A percentile compares a stretch with the other conserved stretches of the same genome.
Evolutionary conservation across 2,113 vertebrate genomes (phyloP).

Genomic region (Himantopus leucocephalus): DNA sequence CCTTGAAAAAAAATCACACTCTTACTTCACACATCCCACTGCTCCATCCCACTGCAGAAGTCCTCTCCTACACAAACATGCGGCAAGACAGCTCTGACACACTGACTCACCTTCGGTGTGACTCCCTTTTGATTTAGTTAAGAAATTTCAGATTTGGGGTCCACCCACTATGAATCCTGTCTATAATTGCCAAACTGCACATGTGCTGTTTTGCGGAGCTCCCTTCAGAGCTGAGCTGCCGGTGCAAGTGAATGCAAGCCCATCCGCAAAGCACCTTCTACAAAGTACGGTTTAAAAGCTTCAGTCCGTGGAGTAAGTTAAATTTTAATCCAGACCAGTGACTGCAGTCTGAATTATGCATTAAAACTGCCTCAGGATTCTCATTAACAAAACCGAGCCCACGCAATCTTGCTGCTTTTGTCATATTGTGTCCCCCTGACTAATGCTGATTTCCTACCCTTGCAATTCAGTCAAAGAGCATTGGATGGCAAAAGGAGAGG

Average conservation of each 20-base stretch:
- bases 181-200: fast-evolving
- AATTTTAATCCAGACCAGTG: not conserved
- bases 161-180: not conserved
- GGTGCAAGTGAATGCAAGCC: not conserved
- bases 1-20: not conserved
- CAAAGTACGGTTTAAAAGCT: not conserved
- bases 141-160: not conserved
- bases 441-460: not conserved
- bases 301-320: not conserved
- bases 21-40: not conserved
- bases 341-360: not conserved
- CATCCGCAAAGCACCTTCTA: not conserved
- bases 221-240: not conserved
- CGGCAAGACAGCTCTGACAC: not conserved
- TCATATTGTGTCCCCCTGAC: not conserved
- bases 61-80: not conserved
- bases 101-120: fast-evolving
- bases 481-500: not conserved
- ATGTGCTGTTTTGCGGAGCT: not conserved
- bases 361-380: not conserved
- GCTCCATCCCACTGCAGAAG: not conserved
- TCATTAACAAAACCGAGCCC: not conserved
- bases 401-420: not conserved
- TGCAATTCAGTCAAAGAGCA: not conserved
- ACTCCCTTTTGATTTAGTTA: not conserved